Conservation (phyloP, 1,140 invertebrate genomes). For the Drosophila ananassae region DNA sequence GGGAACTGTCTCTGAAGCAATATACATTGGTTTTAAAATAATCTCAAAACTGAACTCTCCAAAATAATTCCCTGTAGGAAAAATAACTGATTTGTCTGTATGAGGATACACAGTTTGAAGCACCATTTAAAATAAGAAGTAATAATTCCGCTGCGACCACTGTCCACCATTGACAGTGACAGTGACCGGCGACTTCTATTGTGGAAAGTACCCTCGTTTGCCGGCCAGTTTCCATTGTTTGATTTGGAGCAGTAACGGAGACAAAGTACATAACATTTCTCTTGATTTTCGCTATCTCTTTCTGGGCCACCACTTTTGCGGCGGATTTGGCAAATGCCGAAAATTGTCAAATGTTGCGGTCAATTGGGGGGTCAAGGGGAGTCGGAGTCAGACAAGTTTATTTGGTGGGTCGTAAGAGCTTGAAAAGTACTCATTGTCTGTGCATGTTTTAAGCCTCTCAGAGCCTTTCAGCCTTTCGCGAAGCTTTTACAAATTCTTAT, state of each 20-base stretch:
- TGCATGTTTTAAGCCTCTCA: not conserved
- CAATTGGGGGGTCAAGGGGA: conserved; percentile 59
- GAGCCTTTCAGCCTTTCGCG: not conserved
- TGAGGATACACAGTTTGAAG: not conserved
- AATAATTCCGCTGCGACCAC: not conserved
- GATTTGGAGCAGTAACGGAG: conserved; percentile 67
- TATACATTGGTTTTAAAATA: not conserved
- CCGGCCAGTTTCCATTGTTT: conserved; percentile 49
- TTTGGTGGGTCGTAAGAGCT: conserved; percentile 5
- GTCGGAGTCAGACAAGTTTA: conserved; percentile 21
- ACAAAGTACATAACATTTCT: conserved; percentile 79
- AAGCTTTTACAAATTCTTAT: conserved; percentile 9
- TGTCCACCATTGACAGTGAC: conserved; percentile 22
- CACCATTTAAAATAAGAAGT: not conserved
- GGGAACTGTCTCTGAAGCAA: not conserved
- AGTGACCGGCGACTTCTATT: conserved; percentile 33
- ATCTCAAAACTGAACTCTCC: too few relatives aligned
- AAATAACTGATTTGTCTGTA: not conserved
- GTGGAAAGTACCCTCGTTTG: conserved; percentile 20
- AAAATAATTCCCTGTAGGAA: too few relatives aligned
- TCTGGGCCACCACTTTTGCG: conserved; percentile 21
- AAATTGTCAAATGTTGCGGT: conserved; percentile 73
- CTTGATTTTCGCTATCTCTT: conserved; percentile 61
- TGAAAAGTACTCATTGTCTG: not conserved
- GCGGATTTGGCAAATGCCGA: conserved; percentile 58